Percentiles rank a stretch among this genome's conserved stretches.
Evolutionary conservation across 2,113 vertebrate species (phyloP).

Genomic region (Equus przewalskii): DNA sequence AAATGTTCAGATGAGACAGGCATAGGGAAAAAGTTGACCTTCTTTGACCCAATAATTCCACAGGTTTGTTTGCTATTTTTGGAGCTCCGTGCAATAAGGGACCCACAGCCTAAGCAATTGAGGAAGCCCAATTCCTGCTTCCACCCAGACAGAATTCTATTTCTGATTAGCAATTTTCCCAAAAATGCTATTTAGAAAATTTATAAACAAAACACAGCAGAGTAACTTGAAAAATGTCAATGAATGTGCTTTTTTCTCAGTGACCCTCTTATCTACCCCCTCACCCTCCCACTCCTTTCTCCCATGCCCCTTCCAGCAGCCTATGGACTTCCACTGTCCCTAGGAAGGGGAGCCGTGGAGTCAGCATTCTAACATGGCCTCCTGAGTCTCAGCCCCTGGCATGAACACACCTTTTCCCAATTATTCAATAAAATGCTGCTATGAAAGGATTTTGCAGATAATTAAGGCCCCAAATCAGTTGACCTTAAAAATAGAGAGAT

Average conservation of each 20-base stretch:
- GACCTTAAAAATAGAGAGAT: neutral
- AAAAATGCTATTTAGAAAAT: constrained; percentile 3
- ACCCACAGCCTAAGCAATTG: neutral
- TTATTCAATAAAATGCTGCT: neutral
- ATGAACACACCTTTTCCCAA: neutral
- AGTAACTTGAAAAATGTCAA: neutral
- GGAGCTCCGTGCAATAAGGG: neutral
- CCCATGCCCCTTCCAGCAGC: neutral
- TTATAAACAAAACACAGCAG: neutral
- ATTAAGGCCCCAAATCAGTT: neutral
- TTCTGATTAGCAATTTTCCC: neutral
- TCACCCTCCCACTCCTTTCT: neutral
- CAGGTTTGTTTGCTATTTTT: neutral
- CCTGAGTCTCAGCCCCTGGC: neutral
- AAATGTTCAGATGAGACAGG: neutral
- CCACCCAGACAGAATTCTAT: neutral
- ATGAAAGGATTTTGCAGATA: neutral
- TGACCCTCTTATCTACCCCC: neutral
- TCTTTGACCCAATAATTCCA: neutral
- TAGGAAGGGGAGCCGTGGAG: neutral
- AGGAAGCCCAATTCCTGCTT: neutral
- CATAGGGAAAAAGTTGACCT: neutral
- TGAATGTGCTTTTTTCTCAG: neutral
- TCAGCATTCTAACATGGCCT: neutral
- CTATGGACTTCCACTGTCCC: neutral